Evolutionary conservation across 2,113 vertebrate genomes (phyloP).

Genomic region (Saguinus midas): DNA sequence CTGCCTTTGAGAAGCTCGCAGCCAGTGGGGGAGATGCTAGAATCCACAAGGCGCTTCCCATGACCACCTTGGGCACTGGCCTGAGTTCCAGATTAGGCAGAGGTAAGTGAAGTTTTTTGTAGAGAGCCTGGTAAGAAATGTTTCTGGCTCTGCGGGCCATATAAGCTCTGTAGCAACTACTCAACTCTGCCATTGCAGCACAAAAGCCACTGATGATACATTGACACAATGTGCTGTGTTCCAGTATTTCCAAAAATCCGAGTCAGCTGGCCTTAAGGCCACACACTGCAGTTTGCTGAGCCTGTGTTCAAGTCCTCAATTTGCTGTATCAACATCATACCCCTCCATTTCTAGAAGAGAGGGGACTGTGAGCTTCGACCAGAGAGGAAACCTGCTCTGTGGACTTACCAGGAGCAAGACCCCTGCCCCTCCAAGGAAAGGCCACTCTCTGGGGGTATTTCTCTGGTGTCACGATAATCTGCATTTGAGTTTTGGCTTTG

Average conservation of each 20-base stretch:
- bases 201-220: neutral
- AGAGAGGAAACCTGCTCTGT: neutral
- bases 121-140: neutral
- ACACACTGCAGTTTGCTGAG: accelerated
- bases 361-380: neutral
- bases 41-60: neutral
- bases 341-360: neutral
- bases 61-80: neutral
- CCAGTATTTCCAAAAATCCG: neutral
- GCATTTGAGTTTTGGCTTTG: neutral
- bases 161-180: neutral
- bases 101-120: neutral
- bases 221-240: neutral
- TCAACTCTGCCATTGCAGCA: neutral
- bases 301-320: neutral
- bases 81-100: neutral
- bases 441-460: neutral
- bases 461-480: neutral
- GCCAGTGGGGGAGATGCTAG: neutral
- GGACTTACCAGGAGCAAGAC: neutral
- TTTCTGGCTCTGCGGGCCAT: neutral
- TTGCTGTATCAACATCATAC: neutral
- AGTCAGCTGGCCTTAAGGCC: neutral
- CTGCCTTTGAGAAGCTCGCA: neutral
- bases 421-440: neutral